Percentiles rank a stretch among this genome's conserved stretches.
phyloP scores from a whole-genome alignment of 2,797 vertebrate species.

The Premnoplex brunnescens region DNA sequence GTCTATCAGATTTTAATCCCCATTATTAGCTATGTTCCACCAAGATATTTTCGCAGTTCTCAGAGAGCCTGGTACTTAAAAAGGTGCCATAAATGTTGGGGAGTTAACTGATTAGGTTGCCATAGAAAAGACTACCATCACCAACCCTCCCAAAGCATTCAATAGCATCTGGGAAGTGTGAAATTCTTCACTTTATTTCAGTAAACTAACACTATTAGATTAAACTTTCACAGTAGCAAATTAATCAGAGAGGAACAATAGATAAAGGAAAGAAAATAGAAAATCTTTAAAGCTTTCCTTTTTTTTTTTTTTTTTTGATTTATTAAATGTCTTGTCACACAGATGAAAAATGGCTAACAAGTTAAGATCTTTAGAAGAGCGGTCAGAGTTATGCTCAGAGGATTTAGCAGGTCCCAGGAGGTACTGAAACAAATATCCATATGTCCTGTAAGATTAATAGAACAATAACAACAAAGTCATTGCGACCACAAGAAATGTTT shows the following conservation, averaged over 20 bases:
- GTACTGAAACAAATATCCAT: slow-evolving; percentile 17
- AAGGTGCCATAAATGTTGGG: not conserved
- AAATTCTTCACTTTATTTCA: slow-evolving; percentile 46
- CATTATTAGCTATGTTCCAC: not conserved
- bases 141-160: not conserved
- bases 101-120: slow-evolving; percentile 18
- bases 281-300: not conserved
- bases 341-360: slow-evolving; percentile 25
- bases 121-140: not conserved
- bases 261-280: not conserved
- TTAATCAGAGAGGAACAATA: slow-evolving; percentile 8
- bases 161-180: slow-evolving; percentile 38
- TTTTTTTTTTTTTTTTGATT: not conserved
- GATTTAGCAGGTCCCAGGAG: slow-evolving; percentile 23
- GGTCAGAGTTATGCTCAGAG: not conserved
- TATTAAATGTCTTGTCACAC: not conserved
- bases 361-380: not conserved
- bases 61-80: slow-evolving; percentile 2
- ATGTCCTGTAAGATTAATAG: slow-evolving; percentile 62
- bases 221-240: slow-evolving; percentile 28
- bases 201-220: slow-evolving; percentile 28
- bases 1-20: not conserved
- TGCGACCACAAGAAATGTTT: slow-evolving; percentile 48
- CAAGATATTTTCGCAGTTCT: slow-evolving; percentile 5
- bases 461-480: slow-evolving; percentile 53